Base-by-base conservation (phyloP, 2,797 vertebrate species). In the Hypotaenidia philippensis region DNA sequence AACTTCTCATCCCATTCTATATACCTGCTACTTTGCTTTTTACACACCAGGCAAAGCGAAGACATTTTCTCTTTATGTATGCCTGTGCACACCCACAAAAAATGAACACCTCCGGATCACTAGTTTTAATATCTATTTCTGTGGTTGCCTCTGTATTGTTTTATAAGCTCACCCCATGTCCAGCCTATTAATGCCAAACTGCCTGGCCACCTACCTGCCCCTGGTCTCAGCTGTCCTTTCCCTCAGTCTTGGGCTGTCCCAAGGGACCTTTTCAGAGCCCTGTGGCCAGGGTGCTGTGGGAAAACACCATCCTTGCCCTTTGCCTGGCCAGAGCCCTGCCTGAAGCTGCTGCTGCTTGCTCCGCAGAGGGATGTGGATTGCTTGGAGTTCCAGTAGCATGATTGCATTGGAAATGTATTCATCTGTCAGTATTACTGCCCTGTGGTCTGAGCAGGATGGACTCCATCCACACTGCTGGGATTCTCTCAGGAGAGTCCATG, bases 301-400 rank as follows among this genome's bases (percentile, higher is more conserved):
- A 38, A 59, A 79, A 3, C 7, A 21, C 8, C 1, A 0, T 63
- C 22, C 13, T 86, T 26, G 29, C 13, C 34, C 2, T 56, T 41
- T 32, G 5, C 5, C 12, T 17, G 23, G 17, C 1, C 36, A 64
- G 36, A 21, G 3, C 9, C 7, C 10, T 20, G 31, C 15, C 29
- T n/a, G 32, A 52, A 21, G 76, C 29, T 45, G 36, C 31, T 0
- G 2, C 8, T 29, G 13, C 13, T 36, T n/a, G 27, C 32, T 36
- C 49, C 13, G 25, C 22, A 74, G 45, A 45, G 22, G 0, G 0
- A 12, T 4, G 10, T 21, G 2, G 0, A 13, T 52, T 53, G 17
- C 25, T 50, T 9, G 26, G 9, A 5, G 49, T n/a, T n/a, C 11
- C 59, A 31, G 22, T 36, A 74, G 16, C 21, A 16, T 10, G 18